These are phyloP conservation scores for human DNA, from an alignment of 2,113 vertebrate genomes.

Conservation along the genomic window DNA sequence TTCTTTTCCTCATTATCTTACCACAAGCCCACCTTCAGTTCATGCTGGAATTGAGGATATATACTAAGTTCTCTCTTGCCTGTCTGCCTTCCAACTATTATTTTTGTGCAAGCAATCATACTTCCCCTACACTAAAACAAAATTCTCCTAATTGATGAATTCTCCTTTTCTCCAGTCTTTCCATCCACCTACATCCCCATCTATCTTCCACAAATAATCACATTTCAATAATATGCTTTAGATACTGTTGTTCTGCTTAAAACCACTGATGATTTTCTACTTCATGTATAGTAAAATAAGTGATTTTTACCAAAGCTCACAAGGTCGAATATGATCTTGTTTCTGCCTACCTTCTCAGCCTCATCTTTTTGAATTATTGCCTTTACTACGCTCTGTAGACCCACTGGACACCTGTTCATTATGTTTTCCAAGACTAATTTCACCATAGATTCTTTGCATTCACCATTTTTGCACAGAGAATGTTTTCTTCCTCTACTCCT, in stretches of 20 bases:
- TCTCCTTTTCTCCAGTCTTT: neutral
- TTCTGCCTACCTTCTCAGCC: neutral
- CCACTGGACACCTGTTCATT: neutral
- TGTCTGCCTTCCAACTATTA: neutral
- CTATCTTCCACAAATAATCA: constrained; percentile 9
- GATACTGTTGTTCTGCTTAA: neutral
- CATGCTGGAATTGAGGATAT: neutral
- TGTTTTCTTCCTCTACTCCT: neutral
- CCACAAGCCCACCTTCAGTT: neutral
- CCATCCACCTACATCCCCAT: neutral
- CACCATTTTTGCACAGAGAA: neutral
- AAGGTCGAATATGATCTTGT: neutral
- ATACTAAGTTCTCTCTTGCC: neutral
- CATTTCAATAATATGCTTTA: neutral
- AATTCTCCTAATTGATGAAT: neutral
- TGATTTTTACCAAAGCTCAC: neutral
- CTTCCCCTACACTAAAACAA: neutral
- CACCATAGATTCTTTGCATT: neutral
- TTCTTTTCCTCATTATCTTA: neutral
- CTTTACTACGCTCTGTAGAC: neutral
- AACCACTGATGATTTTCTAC: neutral
- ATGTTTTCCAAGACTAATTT: neutral
- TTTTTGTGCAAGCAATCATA: neutral
- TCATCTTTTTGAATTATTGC: neutral
- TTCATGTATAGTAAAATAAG: neutral